Evolutionary conservation across 30 jellyfish, hydroid and myxozoan genomes (phyloP).

Genomic region (Aurelia aurita complex sp. Pacific): DNA sequence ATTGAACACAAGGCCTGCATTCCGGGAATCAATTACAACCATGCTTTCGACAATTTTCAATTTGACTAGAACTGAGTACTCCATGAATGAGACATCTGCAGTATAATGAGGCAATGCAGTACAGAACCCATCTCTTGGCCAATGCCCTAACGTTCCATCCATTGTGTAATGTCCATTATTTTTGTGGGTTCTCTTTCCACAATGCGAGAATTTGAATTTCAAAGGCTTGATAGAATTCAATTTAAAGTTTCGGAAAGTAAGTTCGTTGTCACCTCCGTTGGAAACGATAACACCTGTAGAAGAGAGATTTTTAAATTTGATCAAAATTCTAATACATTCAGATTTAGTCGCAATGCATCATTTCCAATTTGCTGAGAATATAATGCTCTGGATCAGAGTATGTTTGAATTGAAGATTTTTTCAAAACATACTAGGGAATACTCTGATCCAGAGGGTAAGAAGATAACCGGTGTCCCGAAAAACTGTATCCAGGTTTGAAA

Average conservation of each 20-base stretch:
- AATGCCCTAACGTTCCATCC: constrained; percentile 49
- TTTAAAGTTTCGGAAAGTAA: constrained; percentile 64
- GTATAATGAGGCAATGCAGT: constrained; percentile 16
- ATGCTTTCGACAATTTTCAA: constrained; percentile 57
- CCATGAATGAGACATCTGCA: neutral
- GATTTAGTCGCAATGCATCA: no score
- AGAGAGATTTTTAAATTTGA: neutral
- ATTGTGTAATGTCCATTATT: constrained; percentile 44
- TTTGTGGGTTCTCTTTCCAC: constrained; percentile 70
- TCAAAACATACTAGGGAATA: no score
- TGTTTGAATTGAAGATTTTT: no score
- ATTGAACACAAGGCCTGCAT: constrained; percentile 61
- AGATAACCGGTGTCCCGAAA: no score
- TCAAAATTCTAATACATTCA: no score
- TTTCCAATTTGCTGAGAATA: no score
- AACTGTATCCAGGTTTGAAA: no score
- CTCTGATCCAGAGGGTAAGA: no score
- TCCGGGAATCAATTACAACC: constrained; percentile 63
- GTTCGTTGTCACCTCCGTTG: constrained; percentile 59
- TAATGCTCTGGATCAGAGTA: no score
- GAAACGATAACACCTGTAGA: constrained; percentile 74
- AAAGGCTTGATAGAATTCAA: constrained; percentile 37
- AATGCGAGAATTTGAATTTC: constrained; percentile 31
- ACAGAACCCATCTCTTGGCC: constrained; percentile 50
- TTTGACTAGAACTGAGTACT: constrained; percentile 30